Base-by-base conservation (phyloP, 2,888 invertebrate species). In the Acleris sparsana region DNA sequence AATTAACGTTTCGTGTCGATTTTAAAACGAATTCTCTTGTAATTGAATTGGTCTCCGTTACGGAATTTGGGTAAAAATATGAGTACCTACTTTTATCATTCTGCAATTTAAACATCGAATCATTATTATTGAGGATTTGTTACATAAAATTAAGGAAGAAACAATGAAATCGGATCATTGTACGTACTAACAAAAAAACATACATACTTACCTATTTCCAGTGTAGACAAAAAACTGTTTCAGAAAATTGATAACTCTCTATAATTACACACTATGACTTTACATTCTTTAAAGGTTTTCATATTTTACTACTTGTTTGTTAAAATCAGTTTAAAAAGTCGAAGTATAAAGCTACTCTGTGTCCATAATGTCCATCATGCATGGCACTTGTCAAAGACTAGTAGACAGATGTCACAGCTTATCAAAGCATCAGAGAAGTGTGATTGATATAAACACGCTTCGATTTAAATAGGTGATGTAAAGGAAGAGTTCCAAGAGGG, bases 1-100 rank as follows among this genome's bases (percentile, higher is more conserved):
- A 56, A 61, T 61, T 51, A 56, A 7, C 44, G 55, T 11, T 55
- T 55, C 20, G 29, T 61, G 56, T 52, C 51, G 51, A 56, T 65
- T 56, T 13, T 33, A 65, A 55, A 25, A 20, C 51, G 16, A 44
- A 51, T 61, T n/a, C 43, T 65, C 22, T 16, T 20, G 11, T 51
- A 33, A 65, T 65, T 33, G 39, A n/a, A 39, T 18, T 2, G 17
- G 57, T 55, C 1, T 20, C 16, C 17, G 46, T 46, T 17, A 46
- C 7, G 6, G 5, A 46, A 46, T 17, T 17, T 39, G 39, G 13
- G 4, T 13, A 39, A 39, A 39, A 25, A 25, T 13, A 9, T 4
- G 13, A 39, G 39, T 13, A 11, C 11, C 3, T 3, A 13, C 39
- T 3, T 3, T 13, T 9, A 4, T 39, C 11, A 11, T 33, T 33